Base-by-base conservation (phyloP, 2,797 vertebrate species). In the Sebastes diaconus region DNA sequence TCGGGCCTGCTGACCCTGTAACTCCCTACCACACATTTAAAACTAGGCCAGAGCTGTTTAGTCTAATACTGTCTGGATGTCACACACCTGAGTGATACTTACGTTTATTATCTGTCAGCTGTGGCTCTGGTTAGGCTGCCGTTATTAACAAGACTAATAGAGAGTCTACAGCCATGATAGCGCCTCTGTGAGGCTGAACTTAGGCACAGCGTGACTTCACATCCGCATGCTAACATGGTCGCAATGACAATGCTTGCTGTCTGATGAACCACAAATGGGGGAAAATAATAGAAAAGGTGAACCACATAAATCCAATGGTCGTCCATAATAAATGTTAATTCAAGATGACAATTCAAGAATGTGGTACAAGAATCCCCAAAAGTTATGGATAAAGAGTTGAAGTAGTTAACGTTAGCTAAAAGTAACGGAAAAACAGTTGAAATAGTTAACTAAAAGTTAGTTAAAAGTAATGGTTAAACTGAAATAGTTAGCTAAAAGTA, bases 1-100 rank as follows among this genome's bases (percentile, higher is more conserved):
- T 78, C 50, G 8, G 50, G 75, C 58, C 52, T 42, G 75, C 75
- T 85, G 75, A 75, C 74, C 76, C 59, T 10, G 13, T 72, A 57
- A 59, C 76, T 70, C 76, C 58, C 30, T 63, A 27, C 59, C 61
- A 16, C 69, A 61, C 42, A 46, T 80, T 75, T 46, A 42, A 77
- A 73, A 66, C 63, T 65, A 58, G 77, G 68, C 22, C 79, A 8
- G 22, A 36, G 58, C n/a, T 8, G 6, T 34, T 69, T 13, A 59
- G 16, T 46, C 5, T 39, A 30, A 27, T 5, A 11, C 59, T 30
- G 50, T 69, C 65, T 59, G 60, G 27, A 64, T n/a, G 39, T 73
- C 60, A 34, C 32, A 61, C 50, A 30, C 16, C 42, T 61, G 29
- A 61, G 32, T 52, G 52, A 12, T 39, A 20, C 50, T 54, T 9